Evolutionary conservation across 2,888 invertebrate species (phyloP), one percentile per base, ranked within the genome.

Genomic region (Eurois occulta): DNA sequence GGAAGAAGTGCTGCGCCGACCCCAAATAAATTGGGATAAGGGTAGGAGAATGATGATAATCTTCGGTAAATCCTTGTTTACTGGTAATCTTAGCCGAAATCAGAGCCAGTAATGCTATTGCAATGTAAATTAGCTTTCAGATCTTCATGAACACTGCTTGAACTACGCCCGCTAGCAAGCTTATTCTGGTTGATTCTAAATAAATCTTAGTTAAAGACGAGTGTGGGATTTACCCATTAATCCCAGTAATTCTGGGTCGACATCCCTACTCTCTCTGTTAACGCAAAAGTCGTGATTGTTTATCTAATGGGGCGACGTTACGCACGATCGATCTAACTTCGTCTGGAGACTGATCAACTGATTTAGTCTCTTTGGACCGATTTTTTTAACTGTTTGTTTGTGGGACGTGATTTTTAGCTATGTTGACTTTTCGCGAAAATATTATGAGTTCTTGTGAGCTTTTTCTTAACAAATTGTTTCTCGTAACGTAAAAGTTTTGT

Each of bases 291-390:
- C 72, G 52, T 80, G 86, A 89, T 88, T 87, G 89, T 89, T 87
- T 87, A 78, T 77, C 71, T 87, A 89, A 86, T 80, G 75, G 86
- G 74, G 77, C 81, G 67, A 66, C 58, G 81, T 75, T 81, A 83
- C 88, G 84, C 81, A 81, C 84, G 73, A 88, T 89, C 85, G 88
- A 86, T 83, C 73, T 72, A 88, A 81, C 87, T 78, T 75, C 35
- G 48, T 64, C 80, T 72, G 52, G 46, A 55, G 64, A 71, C 73
- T 64, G 38, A 64, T 77, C 58, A 32, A 78, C 60, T 52, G 58
- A 71, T 73, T 43, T 48, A 21, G 68, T 52, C 21, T 48, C n/a
- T 65, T 16, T n/a, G 46, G 52, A 52, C 6, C 32, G 41, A 68
- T 46, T 41, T 55, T 6, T 72, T 74, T 41, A 46, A 55, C 13